phyloP scores from a whole-genome alignment of 2,113 vertebrate species.

The Lophius piscatorius region DNA sequence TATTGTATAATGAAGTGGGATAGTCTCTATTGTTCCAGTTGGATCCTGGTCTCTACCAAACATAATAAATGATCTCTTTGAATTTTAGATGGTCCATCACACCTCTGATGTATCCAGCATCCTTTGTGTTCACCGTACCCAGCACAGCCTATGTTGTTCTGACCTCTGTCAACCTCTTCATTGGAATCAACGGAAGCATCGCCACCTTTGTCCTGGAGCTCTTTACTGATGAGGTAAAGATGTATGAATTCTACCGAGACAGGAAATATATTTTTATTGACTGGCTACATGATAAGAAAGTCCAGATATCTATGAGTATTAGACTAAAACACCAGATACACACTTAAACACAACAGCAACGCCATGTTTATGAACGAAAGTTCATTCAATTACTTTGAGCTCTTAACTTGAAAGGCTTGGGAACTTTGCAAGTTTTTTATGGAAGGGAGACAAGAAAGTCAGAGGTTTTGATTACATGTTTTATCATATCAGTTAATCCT shows the following conservation, averaged over 20 bases:
- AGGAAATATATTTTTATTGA: neutral
- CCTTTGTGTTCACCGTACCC: constrained; percentile 82
- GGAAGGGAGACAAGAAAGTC: neutral
- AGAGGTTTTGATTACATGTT: neutral
- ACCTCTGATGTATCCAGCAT: constrained; percentile 85
- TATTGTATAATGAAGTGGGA: too few species aligned
- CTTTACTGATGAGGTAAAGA: constrained; percentile 79
- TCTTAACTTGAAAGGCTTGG: neutral
- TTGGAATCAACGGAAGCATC: constrained; percentile 84
- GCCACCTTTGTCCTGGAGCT: constrained; percentile 85
- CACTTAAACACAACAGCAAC: neutral
- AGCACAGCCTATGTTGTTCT: constrained; percentile 84
- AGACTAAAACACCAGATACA: neutral
- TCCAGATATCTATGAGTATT: neutral
- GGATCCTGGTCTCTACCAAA: neutral
- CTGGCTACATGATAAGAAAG: neutral
- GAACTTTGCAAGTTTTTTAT: neutral
- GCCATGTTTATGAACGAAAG: neutral
- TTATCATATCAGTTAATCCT: too few species aligned
- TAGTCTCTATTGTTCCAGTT: neutral
- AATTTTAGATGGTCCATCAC: constrained; percentile 83
- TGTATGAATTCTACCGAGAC: too few species aligned
- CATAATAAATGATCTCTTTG: neutral
- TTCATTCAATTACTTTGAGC: neutral
- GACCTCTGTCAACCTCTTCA: constrained; percentile 84